Evolutionary conservation across 2,888 invertebrate species (phyloP), one percentile per base, ranked within the genome.

Genomic region (Apamea monoglypha): DNA sequence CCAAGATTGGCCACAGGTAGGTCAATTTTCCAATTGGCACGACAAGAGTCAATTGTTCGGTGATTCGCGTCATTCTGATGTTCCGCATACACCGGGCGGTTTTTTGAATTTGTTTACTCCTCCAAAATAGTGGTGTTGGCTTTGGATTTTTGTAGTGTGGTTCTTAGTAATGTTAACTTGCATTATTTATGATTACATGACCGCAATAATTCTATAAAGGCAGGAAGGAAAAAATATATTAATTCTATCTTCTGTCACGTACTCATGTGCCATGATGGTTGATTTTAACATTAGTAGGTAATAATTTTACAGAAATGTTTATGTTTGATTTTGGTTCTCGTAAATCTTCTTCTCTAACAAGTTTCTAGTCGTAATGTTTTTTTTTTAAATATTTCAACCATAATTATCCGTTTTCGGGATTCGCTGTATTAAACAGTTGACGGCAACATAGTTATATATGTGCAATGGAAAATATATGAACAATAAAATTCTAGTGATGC

Each of bases 21-120:
- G 87, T 89, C 93, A 95, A 96, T 96, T 93, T 94, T 95, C 88
- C 96, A 96, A 96, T 96, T 96, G 93, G 89, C 91, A 87, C 89
- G 84, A 82, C 78, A 78, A 86, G 81, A 87, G 89, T 87, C 94
- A 95, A 95, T 95, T 95, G 94, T 88, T 89, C 90, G 85, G 86
- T 93, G 95, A 95, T 95, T 93, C 92, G 79, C 76, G 88, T 91
- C 91, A 92, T 80, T 71, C 59, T 91, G 93, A 92, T 87, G 92
- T 93, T 93, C 92, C 92, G 91, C 83, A 84, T 85, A 84, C 74
- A 84, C 40, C 5, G 21, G 29, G n/a, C 53, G 64, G 47, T 64
- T 81, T 81, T 81, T 76, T 63, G 56, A 40, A 56, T 70, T 82
- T 53, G 66, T 64, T 61, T 61, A n/a, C 44, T 69, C 40, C 53